Conservation (phyloP, 2,888 invertebrate genomes). For the Abrostola tripartita region DNA sequence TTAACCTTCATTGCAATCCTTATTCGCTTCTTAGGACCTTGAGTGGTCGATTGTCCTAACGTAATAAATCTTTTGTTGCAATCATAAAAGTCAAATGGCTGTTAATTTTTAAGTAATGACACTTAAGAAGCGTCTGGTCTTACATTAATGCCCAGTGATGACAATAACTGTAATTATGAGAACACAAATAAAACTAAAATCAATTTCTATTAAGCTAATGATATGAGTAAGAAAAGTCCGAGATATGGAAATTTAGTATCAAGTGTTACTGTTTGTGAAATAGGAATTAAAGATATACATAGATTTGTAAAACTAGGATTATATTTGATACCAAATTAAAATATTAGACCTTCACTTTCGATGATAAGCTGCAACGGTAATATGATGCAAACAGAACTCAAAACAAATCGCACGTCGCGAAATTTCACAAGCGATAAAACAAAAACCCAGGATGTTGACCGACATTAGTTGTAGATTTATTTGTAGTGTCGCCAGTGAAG, state of each 20-base stretch:
- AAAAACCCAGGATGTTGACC: constrained; percentile 62
- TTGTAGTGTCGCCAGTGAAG: constrained; percentile 56
- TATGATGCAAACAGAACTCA: constrained; percentile 32
- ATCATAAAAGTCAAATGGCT: constrained; percentile 24
- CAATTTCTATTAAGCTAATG: constrained; percentile 1
- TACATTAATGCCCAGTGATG: neutral
- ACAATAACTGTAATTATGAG: constrained; percentile 4
- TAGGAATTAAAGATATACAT: no score
- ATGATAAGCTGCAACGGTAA: constrained; percentile 14
- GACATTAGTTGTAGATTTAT: constrained; percentile 61
- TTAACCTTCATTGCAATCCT: constrained; percentile 52
- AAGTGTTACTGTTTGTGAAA: neutral
- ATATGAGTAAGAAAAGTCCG: constrained; percentile 23
- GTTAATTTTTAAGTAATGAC: constrained; percentile 7
- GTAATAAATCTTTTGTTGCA: constrained; percentile 34
- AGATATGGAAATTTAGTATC: neutral
- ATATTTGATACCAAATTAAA: neutral
- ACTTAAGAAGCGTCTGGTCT: neutral
- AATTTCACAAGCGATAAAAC: constrained; percentile 58
- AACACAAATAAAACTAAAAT: constrained; percentile 12
- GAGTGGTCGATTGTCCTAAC: constrained; percentile 37
- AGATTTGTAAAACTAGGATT: neutral
- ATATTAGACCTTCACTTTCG: neutral
- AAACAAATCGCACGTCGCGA: constrained; percentile 46
- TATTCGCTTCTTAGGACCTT: constrained; percentile 46